Percentiles rank a stretch among this genome's conserved stretches.
These are phyloP conservation scores for Calameuta filiformis DNA, from an alignment of 2,888 invertebrate species.

Conservation along the genomic window DNA sequence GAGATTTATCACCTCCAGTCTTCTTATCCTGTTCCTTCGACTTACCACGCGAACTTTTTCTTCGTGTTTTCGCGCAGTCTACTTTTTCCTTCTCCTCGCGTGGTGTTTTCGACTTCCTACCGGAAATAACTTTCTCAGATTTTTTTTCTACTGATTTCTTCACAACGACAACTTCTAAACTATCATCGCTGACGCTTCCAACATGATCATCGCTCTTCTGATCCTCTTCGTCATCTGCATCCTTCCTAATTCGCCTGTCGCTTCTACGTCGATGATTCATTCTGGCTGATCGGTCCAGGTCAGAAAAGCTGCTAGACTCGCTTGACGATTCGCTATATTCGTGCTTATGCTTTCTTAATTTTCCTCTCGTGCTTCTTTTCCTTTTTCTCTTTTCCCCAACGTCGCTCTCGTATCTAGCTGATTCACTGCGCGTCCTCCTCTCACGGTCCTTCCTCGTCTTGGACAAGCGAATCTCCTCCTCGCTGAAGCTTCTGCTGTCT, in stretches of 20 bases:
- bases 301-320: constrained; percentile 60
- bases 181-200: constrained; percentile 55
- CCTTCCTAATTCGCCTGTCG: constrained; percentile 36
- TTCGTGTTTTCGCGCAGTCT: constrained; percentile 10
- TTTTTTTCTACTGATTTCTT: constrained; percentile 54
- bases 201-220: constrained; percentile 38
- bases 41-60: constrained; percentile 65
- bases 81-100: constrained; percentile 36
- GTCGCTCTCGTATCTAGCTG: constrained; percentile 51
- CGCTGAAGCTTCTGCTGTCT: constrained; percentile 62
- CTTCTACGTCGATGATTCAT: constrained; percentile 35
- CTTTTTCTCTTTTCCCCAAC: constrained; percentile 31
- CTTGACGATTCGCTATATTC: constrained; percentile 67
- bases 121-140: constrained; percentile 52
- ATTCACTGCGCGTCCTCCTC: constrained; percentile 57
- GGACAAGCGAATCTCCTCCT: constrained; percentile 64
- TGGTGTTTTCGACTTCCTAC: constrained; percentile 41
- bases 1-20: constrained; percentile 7
- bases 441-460: constrained; percentile 64
- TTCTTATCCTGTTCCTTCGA: constrained; percentile 63
- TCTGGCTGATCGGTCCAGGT: constrained; percentile 16
- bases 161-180: constrained; percentile 59
- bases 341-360: constrained; percentile 63
- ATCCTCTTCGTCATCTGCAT: constrained; percentile 36
- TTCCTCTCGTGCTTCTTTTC: constrained; percentile 37